Evolutionary conservation across 1,140 invertebrate genomes (phyloP).

Genomic region (Zeugodacus cucurbitae): DNA sequence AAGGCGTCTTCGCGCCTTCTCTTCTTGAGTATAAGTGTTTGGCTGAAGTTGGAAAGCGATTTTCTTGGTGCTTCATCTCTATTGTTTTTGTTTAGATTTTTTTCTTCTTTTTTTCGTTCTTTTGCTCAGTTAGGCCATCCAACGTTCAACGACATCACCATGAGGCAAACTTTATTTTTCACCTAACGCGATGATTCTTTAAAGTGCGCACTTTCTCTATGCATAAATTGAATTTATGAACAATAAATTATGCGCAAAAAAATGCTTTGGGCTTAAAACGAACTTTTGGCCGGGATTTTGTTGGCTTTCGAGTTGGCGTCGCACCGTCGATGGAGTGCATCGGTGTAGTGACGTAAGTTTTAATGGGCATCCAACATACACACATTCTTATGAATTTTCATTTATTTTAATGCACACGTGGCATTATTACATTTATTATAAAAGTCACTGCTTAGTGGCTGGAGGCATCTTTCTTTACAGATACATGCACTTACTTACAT

Average conservation of each 20-base stretch:
- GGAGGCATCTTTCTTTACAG: too few relatives aligned
- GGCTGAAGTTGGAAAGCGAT: not conserved
- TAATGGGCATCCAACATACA: not conserved
- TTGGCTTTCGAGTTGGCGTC: not conserved
- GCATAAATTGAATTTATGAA: conserved; percentile 27
- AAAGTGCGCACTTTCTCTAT: not conserved
- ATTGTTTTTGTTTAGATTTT: not conserved
- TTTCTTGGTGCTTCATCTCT: not conserved
- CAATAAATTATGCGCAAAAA: conserved; percentile 19
- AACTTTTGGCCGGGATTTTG: not conserved
- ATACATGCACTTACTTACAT: too few relatives aligned
- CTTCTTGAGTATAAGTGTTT: not conserved
- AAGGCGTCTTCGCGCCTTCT: not conserved
- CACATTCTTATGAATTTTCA: not conserved
- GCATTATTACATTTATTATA: conserved; percentile 2
- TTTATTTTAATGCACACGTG: not conserved
- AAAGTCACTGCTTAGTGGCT: not conserved
- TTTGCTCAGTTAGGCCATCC: not conserved
- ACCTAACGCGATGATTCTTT: not conserved
- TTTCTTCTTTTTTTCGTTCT: not conserved
- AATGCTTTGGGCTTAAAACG: not conserved
- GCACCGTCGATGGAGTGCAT: not conserved
- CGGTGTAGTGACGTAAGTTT: not conserved
- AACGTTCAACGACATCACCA: not conserved
- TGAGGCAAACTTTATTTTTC: not conserved